These are phyloP conservation scores for Nerophis ophidion DNA, from an alignment of 2,113 vertebrate species.

Conservation along the genomic window DNA sequence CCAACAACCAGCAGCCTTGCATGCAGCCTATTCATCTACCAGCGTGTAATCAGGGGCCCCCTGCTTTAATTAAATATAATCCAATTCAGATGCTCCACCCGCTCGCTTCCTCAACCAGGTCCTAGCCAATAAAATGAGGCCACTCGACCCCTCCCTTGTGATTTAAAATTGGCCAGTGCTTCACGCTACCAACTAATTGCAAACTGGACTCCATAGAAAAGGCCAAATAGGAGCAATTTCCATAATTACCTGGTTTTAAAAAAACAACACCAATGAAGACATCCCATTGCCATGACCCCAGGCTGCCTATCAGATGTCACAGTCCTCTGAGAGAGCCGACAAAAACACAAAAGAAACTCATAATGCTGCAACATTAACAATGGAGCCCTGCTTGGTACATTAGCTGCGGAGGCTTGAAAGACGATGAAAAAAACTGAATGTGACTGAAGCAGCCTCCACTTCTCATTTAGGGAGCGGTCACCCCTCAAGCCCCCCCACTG, in stretches of 20 bases:
- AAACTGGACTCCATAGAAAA: constrained; percentile 34
- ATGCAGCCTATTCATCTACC: constrained; percentile 46
- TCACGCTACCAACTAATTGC: constrained; percentile 57
- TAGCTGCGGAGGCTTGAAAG: constrained; percentile 45
- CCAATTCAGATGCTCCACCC: constrained; percentile 60
- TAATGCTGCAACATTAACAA: constrained; percentile 47
- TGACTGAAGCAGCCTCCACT: constrained; percentile 16
- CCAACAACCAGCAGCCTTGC: constrained; percentile 36
- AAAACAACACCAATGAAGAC: constrained; percentile 28
- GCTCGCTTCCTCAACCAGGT: constrained; percentile 32
- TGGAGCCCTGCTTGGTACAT: constrained; percentile 38
- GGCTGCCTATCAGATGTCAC: constrained; percentile 45
- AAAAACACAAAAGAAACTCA: constrained; percentile 49
- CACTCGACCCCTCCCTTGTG: constrained; percentile 45
- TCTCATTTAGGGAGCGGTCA: constrained; percentile 16
- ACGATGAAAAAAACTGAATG: constrained; percentile 12
- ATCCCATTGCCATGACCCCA: constrained; percentile 34
- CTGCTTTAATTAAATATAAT: constrained; percentile 65
- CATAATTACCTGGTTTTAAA: constrained; percentile 56
- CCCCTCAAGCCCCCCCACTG: background rate
- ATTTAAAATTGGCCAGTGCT: constrained; percentile 55
- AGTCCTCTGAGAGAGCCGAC: constrained; percentile 36
- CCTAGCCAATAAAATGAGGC: constrained; percentile 56
- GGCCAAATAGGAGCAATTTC: constrained; percentile 54
- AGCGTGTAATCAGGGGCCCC: constrained; percentile 45